Conservation (phyloP, 2,888 invertebrate species). For the Diadegma fenestrale region DNA sequence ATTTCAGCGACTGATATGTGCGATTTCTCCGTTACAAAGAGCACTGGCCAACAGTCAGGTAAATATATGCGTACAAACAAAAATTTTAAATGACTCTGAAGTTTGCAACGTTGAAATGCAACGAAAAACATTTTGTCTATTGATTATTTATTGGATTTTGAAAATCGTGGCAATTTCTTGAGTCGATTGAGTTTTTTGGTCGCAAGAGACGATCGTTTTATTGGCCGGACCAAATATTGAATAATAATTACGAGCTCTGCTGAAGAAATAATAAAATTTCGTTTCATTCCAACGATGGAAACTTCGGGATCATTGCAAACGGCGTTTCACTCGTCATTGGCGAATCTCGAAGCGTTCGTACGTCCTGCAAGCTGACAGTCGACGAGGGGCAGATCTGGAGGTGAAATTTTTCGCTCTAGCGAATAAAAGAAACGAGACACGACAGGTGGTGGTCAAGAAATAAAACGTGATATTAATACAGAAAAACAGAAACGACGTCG, state of each 20-base stretch:
- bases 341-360: background rate
- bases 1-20: conserved; percentile 13
- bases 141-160: too few species aligned
- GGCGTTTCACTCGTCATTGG: conserved; percentile 18
- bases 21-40: background rate
- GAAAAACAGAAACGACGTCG: background rate
- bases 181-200: too few species aligned
- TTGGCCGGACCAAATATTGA: too few species aligned
- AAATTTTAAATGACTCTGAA: too few species aligned
- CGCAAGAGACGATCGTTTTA: too few species aligned
- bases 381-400: background rate
- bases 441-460: conserved; percentile 20
- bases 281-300: too few species aligned
- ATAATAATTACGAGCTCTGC: too few species aligned
- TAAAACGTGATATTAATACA: conserved; percentile 7
- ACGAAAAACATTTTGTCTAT: too few species aligned
- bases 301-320: too few species aligned
- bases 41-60: conserved; percentile 36
- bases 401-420: conserved; percentile 5
- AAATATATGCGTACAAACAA: conserved; percentile 32
- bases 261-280: too few species aligned
- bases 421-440: conserved; percentile 28
- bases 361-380: background rate
- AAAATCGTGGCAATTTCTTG: too few species aligned
- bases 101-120: too few species aligned